Evolutionary conservation across 2,797 vertebrate genomes (phyloP).

Genomic region (Poeciliopsis presidionis): DNA sequence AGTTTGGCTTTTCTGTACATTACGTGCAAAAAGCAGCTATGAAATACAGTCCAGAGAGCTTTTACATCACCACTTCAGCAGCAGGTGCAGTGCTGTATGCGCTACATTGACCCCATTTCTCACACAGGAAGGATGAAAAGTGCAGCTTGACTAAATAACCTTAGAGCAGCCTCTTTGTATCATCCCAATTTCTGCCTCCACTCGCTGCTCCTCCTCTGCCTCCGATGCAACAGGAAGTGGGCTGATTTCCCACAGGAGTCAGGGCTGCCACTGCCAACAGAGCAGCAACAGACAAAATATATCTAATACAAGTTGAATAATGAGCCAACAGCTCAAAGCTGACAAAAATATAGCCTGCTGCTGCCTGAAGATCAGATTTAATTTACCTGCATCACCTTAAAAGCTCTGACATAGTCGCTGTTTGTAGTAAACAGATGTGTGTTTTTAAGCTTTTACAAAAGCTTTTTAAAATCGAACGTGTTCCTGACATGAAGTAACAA

Average conservation of each 20-base stretch:
- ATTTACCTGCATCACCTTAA: neutral
- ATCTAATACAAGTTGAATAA: constrained; percentile 52
- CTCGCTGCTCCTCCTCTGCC: constrained; percentile 53
- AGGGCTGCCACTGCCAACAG: constrained; percentile 56
- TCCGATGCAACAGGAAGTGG: constrained; percentile 66
- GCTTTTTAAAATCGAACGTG: neutral
- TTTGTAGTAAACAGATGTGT: neutral
- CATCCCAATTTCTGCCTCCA: constrained; percentile 22
- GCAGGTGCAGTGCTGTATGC: constrained; percentile 32
- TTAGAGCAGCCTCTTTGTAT: constrained; percentile 44
- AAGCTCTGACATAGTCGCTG: neutral
- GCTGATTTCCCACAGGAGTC: constrained; percentile 75
- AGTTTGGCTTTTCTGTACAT: neutral
- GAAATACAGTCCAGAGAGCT: constrained; percentile 14
- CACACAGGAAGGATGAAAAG: constrained; percentile 52
- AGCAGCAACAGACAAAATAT: constrained; percentile 56
- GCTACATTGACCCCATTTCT: constrained; percentile 67
- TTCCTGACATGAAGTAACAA: neutral
- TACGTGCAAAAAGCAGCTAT: neutral
- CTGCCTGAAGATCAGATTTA: constrained; percentile 9
- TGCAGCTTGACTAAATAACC: constrained; percentile 56
- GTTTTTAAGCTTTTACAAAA: neutral
- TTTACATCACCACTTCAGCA: constrained; percentile 29
- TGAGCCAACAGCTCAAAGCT: constrained; percentile 43
- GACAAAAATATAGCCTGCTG: constrained; percentile 28